Percentiles rank a stretch among this genome's conserved stretches.
These are phyloP conservation scores for Athalia cordata DNA, from an alignment of 2,888 invertebrate species.

Conservation along the genomic window DNA sequence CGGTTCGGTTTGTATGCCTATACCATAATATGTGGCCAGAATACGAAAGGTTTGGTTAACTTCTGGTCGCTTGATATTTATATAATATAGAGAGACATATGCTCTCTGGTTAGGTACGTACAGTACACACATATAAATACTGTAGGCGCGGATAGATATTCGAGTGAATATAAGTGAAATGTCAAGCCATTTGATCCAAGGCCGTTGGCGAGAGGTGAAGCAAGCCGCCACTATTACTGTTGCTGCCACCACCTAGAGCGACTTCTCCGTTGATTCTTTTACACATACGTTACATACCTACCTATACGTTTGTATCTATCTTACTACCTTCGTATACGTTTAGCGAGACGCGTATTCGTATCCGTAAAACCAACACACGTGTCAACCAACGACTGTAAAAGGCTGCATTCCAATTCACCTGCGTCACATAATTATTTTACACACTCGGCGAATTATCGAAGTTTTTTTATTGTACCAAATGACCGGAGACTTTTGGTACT, in stretches of 20 bases:
- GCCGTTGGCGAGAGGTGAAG: constrained; percentile 46
- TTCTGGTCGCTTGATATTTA: no score
- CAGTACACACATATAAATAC: neutral
- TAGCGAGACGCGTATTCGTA: neutral
- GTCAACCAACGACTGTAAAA: constrained; percentile 31
- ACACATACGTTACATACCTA: neutral
- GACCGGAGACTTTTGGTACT: no score
- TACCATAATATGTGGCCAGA: no score
- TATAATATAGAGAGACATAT: no score
- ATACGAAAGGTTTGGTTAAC: no score
- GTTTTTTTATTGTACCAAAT: no score
- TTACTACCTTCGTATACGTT: neutral
- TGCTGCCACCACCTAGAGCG: constrained; percentile 38
- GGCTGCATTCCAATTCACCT: constrained; percentile 61
- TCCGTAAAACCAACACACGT: neutral
- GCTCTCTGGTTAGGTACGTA: neutral
- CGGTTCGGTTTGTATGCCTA: no score
- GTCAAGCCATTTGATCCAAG: constrained; percentile 66
- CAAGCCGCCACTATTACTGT: neutral
- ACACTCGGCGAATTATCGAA: constrained; percentile 36
- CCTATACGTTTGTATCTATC: neutral
- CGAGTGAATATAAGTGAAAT: constrained; percentile 60
- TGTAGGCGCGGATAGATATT: constrained; percentile 25
- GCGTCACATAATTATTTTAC: constrained; percentile 58
- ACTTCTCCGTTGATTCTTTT: constrained; percentile 24